Evolutionary conservation across 2,888 invertebrate genomes (phyloP).

Genomic region (Cacoxenus indagator): DNA sequence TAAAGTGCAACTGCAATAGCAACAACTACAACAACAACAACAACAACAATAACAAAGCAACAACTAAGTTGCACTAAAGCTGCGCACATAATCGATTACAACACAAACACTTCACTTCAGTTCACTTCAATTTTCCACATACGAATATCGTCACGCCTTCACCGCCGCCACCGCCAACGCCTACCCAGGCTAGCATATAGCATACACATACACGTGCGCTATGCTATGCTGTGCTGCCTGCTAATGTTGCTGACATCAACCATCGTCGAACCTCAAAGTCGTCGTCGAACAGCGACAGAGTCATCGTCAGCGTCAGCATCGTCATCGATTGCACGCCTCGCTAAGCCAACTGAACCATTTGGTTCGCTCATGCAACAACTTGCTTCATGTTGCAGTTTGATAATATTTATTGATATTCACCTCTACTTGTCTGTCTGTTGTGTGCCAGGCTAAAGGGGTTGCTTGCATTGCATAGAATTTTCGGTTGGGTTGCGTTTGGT

Average conservation of each 20-base stretch:
- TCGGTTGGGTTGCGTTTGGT: not conserved
- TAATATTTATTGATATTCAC: conserved; percentile 20
- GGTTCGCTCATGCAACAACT: not conserved
- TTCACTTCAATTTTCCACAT: not conserved
- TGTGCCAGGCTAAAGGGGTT: not conserved
- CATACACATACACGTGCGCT: not conserved
- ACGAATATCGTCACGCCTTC: not conserved
- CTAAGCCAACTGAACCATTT: not conserved
- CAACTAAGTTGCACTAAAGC: conserved; percentile 3
- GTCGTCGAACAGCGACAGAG: too few species aligned
- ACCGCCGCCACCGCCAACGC: not conserved
- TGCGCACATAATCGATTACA: conserved; percentile 16
- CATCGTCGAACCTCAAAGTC: not conserved
- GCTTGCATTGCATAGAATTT: not conserved
- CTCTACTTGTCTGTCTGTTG: not conserved
- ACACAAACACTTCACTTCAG: conserved; percentile 13
- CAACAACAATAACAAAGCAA: not conserved
- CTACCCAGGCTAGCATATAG: not conserved
- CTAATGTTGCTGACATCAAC: conserved; percentile 17
- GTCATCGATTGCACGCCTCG: not conserved
- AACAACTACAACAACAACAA: not conserved
- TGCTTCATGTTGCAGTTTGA: conserved; percentile 17
- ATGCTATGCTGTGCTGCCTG: not conserved
- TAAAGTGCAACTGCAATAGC: not conserved
- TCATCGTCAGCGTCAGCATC: not conserved